These are phyloP conservation scores for Ciconia stormi DNA, from an alignment of 2,113 vertebrate genomes.

Conservation along the genomic window DNA sequence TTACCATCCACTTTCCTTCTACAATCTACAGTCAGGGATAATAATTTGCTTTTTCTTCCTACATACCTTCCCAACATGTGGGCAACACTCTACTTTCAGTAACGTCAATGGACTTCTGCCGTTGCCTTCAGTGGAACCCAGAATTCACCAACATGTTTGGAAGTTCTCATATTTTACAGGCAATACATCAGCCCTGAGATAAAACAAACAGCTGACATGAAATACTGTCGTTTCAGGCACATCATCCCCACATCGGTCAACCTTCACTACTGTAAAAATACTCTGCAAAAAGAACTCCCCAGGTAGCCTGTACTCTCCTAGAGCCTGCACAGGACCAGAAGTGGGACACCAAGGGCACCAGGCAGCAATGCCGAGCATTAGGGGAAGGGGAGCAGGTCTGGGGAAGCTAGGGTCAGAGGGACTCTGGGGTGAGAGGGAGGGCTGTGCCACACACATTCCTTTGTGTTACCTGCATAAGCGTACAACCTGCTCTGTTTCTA, in stretches of 20 bases:
- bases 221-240: neutral
- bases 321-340: neutral
- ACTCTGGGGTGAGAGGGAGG: neutral
- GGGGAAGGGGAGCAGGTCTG: neutral
- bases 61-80: neutral
- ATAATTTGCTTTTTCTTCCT: neutral
- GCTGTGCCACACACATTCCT: neutral
- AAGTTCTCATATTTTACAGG: neutral
- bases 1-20: neutral
- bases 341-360: neutral
- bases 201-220: neutral
- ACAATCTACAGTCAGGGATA: neutral
- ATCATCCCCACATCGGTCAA: neutral
- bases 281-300: neutral
- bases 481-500: neutral
- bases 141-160: neutral
- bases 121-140: neutral
- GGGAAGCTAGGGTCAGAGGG: fast-evolving
- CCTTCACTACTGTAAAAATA: neutral
- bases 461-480: neutral
- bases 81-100: neutral
- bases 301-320: neutral
- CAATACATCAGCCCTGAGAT: neutral
- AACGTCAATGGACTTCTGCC: neutral
- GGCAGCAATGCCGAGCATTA: neutral